phyloP scores from a whole-genome alignment of 2,888 invertebrate species.

The Argyra leucocephala region DNA sequence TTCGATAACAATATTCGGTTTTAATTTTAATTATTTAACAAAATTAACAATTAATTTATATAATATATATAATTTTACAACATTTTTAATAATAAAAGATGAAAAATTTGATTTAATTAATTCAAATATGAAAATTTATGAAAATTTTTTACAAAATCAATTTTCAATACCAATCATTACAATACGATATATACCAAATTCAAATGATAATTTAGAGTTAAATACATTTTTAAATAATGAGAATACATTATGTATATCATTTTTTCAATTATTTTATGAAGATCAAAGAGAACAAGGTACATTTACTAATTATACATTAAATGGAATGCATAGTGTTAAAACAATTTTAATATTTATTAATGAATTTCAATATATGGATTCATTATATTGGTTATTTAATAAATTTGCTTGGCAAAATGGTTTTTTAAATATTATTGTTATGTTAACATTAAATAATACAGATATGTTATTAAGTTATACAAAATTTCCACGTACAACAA shows the following conservation, averaged over 20 bases:
- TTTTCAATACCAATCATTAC: not conserved
- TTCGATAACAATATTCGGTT: not conserved
- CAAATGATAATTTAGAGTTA: not conserved
- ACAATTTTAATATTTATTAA: not conserved
- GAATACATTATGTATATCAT: not conserved
- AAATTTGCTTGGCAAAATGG: not conserved
- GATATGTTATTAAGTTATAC: not conserved
- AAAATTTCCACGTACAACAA: not conserved
- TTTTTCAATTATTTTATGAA: slow-evolving; percentile 1
- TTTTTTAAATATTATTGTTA: not conserved
- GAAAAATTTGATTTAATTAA: not conserved
- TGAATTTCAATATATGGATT: not conserved
- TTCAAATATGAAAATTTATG: not conserved
- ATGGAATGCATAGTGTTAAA: not conserved
- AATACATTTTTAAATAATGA: not conserved
- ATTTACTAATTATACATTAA: not conserved
- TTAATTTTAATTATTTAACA: not conserved
- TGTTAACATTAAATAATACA: not conserved
- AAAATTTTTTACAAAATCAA: not conserved
- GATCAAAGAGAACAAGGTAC: not conserved
- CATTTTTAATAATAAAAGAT: not conserved
- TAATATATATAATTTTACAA: slow-evolving; percentile 8
- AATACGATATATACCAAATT: not conserved
- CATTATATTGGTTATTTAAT: not conserved
- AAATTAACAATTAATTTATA: not conserved